Conservation (phyloP, 2,113 vertebrate genomes). For the Corythornis cristatus region DNA sequence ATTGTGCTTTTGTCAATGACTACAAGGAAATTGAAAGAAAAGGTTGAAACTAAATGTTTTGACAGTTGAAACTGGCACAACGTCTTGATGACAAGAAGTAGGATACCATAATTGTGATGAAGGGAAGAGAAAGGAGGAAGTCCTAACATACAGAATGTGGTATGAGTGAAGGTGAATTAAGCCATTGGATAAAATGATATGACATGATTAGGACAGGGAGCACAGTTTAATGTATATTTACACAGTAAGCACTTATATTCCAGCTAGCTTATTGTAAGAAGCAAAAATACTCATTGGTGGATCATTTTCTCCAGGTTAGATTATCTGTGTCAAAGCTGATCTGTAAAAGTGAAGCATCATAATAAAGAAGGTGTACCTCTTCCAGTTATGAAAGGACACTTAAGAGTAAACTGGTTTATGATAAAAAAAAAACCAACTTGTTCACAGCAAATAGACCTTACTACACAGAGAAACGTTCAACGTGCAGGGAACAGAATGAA, state of each 20-base stretch:
- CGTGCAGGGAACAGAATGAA: not conserved
- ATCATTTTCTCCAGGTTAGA: not conserved
- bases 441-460: not conserved
- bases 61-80: not conserved
- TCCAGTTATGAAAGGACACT: not conserved
- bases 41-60: not conserved
- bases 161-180: not conserved
- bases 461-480: not conserved
- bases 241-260: not conserved
- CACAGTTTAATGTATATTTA: not conserved
- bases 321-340: not conserved
- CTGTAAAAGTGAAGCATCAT: not conserved
- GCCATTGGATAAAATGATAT: not conserved
- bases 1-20: not conserved
- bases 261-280: not conserved
- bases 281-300: not conserved
- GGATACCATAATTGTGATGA: not conserved
- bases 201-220: not conserved
- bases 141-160: not conserved
- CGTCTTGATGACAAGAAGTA: not conserved
- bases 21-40: not conserved
- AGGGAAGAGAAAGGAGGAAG: not conserved
- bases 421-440: not conserved
- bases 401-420: not conserved
- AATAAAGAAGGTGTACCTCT: not conserved